Percentiles rank a stretch among this genome's conserved stretches.
Conservation (phyloP, 2,888 invertebrate species). For the Lithophane ornitopus region DNA sequence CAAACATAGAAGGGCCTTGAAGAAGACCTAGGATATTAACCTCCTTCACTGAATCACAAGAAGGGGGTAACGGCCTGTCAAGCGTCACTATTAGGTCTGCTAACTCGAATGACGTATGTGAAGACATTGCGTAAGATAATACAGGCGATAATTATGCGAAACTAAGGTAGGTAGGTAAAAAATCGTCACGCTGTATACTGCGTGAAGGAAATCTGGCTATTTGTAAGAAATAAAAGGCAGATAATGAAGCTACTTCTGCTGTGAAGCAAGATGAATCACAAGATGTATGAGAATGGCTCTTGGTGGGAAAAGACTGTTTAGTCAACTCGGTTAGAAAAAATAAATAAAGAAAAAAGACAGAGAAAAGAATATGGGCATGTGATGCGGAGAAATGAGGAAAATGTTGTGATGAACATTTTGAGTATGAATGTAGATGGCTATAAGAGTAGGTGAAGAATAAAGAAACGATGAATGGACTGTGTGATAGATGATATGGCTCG, state of each 20-base stretch:
- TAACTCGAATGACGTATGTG: slow-evolving; percentile 36
- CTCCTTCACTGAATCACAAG: slow-evolving; percentile 8
- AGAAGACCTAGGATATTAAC: slow-evolving; percentile 36
- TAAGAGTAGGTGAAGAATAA: too few relatives aligned
- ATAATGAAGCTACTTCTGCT: background rate
- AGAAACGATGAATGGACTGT: too few relatives aligned
- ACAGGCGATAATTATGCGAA: slow-evolving; percentile 39
- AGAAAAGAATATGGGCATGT: background rate
- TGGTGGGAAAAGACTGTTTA: background rate
- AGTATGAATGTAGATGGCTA: too few relatives aligned
- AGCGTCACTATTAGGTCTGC: slow-evolving; percentile 38
- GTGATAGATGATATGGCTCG: too few relatives aligned
- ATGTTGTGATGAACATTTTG: too few relatives aligned
- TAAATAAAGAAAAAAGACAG: background rate
- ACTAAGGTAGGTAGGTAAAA: slow-evolving; percentile 1
- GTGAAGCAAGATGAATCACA: background rate
- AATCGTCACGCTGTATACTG: slow-evolving; percentile 3
- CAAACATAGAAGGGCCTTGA: slow-evolving; percentile 45
- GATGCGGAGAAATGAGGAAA: too few relatives aligned
- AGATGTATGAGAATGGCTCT: background rate
- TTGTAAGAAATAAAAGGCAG: background rate
- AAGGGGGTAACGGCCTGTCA: slow-evolving; percentile 30
- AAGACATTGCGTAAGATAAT: slow-evolving; percentile 39
- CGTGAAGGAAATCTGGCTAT: background rate
- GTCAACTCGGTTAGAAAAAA: background rate